Evolutionary conservation across 2,888 invertebrate species (phyloP).

Genomic region (Villa cingulata): DNA sequence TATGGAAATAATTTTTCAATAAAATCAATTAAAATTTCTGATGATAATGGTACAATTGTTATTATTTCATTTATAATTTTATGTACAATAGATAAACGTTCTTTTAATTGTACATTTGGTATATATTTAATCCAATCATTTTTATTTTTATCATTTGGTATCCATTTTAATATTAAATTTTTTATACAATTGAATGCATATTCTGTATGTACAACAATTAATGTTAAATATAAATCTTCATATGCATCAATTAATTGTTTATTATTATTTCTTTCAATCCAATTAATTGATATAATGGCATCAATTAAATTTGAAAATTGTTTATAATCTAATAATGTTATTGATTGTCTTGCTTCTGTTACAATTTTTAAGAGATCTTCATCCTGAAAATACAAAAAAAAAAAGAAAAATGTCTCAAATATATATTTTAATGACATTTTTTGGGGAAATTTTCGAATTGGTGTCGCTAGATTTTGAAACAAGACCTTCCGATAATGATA

Average conservation of each 20-base stretch:
- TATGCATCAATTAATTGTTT: slow-evolving; percentile 39
- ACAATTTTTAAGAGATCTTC: slow-evolving; percentile 43
- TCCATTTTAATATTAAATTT: slow-evolving; percentile 46
- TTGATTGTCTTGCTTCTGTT: slow-evolving; percentile 42
- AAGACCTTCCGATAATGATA: no score
- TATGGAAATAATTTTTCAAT: slow-evolving; percentile 62
- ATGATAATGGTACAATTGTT: slow-evolving; percentile 45
- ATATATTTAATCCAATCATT: slow-evolving; percentile 46
- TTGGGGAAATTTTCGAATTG: no score
- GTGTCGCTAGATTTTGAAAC: no score
- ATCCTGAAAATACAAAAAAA: slow-evolving; percentile 35
- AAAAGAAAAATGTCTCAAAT: background rate
- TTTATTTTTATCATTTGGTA: slow-evolving; percentile 39
- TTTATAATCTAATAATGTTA: slow-evolving; percentile 43
- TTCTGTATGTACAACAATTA: slow-evolving; percentile 53
- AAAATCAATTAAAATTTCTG: slow-evolving; percentile 51
- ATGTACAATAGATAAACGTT: slow-evolving; percentile 51
- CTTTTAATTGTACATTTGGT: slow-evolving; percentile 42
- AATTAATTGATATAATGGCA: slow-evolving; percentile 44
- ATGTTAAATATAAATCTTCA: slow-evolving; percentile 49
- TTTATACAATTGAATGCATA: slow-evolving; percentile 48
- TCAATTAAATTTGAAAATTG: slow-evolving; percentile 47
- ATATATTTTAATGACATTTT: background rate
- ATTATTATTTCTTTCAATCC: slow-evolving; percentile 39
- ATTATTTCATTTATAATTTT: slow-evolving; percentile 34